These are phyloP conservation scores for Drosophila ogumai DNA, from an alignment of 1,140 invertebrate species.

Conservation along the genomic window DNA sequence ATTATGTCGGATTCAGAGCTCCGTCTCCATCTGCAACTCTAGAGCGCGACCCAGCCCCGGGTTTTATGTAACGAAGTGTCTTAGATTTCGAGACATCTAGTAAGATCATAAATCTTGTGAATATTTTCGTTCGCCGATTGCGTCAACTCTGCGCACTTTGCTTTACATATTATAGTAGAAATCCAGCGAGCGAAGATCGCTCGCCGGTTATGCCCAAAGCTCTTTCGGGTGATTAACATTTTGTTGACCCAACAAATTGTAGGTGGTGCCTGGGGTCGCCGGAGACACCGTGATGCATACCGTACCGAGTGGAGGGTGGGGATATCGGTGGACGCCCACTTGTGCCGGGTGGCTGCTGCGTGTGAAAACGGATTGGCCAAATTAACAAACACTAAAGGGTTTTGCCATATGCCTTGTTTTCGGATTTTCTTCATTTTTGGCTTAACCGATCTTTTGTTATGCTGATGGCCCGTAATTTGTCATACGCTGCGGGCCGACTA, in stretches of 20 bases:
- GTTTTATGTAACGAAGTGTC: constrained; percentile 69
- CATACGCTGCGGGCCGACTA: constrained; percentile 38
- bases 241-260: constrained; percentile 57
- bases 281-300: background rate
- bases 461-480: constrained; percentile 67
- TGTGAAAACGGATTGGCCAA: constrained; percentile 71
- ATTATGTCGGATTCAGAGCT: constrained; percentile 51
- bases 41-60: constrained; percentile 30
- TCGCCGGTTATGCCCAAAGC: constrained; percentile 37
- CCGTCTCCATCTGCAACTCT: constrained; percentile 23
- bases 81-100: constrained; percentile 72
- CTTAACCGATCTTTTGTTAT: constrained; percentile 71
- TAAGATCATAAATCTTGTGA: constrained; percentile 78
- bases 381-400: constrained; percentile 62
- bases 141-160: constrained; percentile 69
- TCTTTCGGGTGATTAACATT: constrained; percentile 68
- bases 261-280: constrained; percentile 35
- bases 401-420: constrained; percentile 34
- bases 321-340: constrained; percentile 56
- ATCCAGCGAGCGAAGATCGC: constrained; percentile 28
- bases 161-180: constrained; percentile 67
- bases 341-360: constrained; percentile 39
- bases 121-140: constrained; percentile 60
- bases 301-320: background rate
- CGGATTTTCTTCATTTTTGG: constrained; percentile 40